These are phyloP conservation scores for Berghia stephanieae DNA, from an alignment of 1,140 invertebrate species.

Conservation along the genomic window DNA sequence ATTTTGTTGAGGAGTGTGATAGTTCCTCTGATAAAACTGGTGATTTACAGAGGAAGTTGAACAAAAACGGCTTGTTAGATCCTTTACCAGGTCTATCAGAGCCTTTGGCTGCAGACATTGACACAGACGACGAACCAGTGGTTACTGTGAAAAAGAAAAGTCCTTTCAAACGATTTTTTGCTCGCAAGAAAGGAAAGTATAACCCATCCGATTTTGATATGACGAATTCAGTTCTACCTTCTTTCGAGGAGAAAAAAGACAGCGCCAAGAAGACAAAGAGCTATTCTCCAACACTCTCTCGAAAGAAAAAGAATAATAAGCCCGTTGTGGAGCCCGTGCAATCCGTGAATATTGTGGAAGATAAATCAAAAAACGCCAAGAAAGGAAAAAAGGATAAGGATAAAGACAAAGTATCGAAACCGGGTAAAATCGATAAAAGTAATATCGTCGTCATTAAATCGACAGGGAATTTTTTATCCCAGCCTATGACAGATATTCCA, in stretches of 20 bases:
- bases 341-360: too few species aligned
- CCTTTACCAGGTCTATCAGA: too few species aligned
- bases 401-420: neutral
- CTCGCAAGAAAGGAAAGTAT: conserved; percentile 8
- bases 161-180: neutral
- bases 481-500: too few species aligned
- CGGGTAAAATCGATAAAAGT: neutral
- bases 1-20: too few species aligned
- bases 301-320: neutral
- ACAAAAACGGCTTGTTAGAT: too few species aligned
- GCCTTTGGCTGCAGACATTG: too few species aligned
- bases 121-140: too few species aligned
- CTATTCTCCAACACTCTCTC: neutral
- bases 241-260: neutral
- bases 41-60: too few species aligned
- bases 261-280: neutral
- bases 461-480: neutral
- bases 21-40: too few species aligned
- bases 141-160: neutral
- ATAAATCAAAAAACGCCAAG: too few species aligned
- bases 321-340: too few species aligned
- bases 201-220: neutral
- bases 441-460: conserved; percentile 5
- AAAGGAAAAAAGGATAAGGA: too few species aligned
- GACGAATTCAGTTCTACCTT: neutral